Evolutionary conservation across 2,113 vertebrate species (phyloP).

Genomic region (Rhinolophus ferrumequinum): DNA sequence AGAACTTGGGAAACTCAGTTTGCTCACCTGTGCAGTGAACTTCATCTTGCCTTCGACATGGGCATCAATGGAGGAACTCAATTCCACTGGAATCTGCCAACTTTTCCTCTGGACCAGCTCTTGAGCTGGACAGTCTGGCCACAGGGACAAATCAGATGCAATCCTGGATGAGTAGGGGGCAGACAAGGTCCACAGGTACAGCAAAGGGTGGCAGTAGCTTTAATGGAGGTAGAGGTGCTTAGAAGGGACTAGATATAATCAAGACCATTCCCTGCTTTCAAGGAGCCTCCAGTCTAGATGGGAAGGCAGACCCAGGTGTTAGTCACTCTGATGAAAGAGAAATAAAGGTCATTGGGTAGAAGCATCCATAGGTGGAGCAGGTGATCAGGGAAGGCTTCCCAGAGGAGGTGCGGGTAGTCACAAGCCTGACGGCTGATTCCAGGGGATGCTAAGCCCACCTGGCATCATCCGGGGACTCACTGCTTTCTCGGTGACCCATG

Average conservation of each 20-base stretch:
- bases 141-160: background rate
- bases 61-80: background rate
- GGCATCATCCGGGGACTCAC: background rate
- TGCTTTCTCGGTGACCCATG: background rate
- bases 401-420: background rate
- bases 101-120: background rate
- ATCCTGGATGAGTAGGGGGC: background rate
- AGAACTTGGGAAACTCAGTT: background rate
- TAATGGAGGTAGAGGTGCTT: background rate
- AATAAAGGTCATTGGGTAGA: background rate
- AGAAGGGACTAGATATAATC: background rate
- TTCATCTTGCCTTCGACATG: background rate
- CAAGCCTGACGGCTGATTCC: background rate
- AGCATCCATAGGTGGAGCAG: rapidly evolving
- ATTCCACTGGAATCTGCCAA: background rate
- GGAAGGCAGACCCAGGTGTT: background rate
- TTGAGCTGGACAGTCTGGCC: background rate
- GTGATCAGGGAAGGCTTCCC: background rate
- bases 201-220: background rate
- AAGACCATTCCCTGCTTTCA: background rate
- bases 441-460: no score
- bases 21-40: background rate
- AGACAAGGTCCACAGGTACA: background rate
- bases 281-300: background rate
- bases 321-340: background rate